These are phyloP conservation scores for Ceuthmochares aereus DNA, from an alignment of 2,113 vertebrate species.

Conservation along the genomic window DNA sequence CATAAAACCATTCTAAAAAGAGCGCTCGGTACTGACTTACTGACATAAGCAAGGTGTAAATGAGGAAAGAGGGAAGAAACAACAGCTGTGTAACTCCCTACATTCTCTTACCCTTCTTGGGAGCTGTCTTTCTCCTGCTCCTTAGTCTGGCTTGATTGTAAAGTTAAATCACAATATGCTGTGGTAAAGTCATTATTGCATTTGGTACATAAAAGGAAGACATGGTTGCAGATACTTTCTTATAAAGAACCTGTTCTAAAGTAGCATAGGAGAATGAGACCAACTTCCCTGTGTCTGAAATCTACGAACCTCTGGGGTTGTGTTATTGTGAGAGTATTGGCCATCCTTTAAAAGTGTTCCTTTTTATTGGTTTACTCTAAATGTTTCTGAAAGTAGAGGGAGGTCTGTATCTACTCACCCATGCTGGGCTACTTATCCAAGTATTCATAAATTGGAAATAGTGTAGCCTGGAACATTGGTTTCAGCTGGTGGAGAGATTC, in stretches of 20 bases:
- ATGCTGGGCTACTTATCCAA: background rate
- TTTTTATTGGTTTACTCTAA: background rate
- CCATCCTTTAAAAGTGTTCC: background rate
- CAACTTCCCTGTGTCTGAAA: background rate
- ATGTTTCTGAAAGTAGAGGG: background rate
- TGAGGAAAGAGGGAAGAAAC: background rate
- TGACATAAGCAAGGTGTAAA: background rate
- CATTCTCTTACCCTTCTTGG: background rate
- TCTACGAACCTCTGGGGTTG: background rate
- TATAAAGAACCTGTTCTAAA: background rate
- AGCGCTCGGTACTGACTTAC: background rate
- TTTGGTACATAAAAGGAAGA: background rate
- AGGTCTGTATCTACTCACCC: background rate
- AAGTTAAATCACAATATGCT: background rate
- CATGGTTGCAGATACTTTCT: background rate
- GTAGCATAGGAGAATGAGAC: background rate
- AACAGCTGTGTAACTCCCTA: background rate
- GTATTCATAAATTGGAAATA: background rate
- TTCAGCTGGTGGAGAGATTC: slow-evolving; percentile 35
- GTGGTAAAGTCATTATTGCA: background rate
- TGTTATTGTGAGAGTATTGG: background rate
- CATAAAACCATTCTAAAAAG: background rate
- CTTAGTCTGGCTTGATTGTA: background rate
- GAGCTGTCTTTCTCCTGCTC: background rate
- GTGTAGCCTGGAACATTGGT: background rate